Base-by-base conservation (phyloP, 2,888 invertebrate species). In the Limnephilus lunatus region DNA sequence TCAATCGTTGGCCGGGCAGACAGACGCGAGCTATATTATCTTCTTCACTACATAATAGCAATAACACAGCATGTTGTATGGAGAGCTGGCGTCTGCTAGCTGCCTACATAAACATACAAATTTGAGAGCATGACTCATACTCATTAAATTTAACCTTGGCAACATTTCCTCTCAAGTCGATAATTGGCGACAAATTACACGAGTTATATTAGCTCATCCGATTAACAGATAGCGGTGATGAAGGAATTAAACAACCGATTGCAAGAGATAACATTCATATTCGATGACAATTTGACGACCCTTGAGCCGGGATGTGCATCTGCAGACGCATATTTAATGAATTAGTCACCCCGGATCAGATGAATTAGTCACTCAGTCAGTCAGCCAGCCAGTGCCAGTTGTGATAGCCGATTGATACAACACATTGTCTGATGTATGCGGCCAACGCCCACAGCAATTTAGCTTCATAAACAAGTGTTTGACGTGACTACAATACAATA, bases 401-500 rank as follows among this genome's bases (percentile, higher is more conserved):
- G 83, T 31, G 32, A 25, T 25, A 32, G 83, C 35, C 35, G 83
- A 83, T 83, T 83, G 83, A 83, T 83, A 32, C 83, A 39, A 32
- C 83, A 32, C 83, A 83, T 83, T 32, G 83, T 83, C 25, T 25
- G 32, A 35, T 32, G 35, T 35, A 83, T 39, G 83, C 35, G 83
- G 83, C 83, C 83, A 35, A 15, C 83, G 83, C 83, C 83, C 83
- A 83, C 83, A 39, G 25, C 25, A 39, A 25, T 32, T 83, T 32
- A 35, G 25, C 32, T 35, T 68, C 25, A 35, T 35, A 83, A 83
- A 83, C 35, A 83, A 83, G 83, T 83, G 83, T 83, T 83, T 83
- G 83, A 35, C 25, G 25, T 83, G 14, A 83, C 25, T 39, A 83
- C 44, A 44, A 44, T 44, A 44, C 44, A 44, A 44, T 44, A 83